Conservation (phyloP, 2,113 vertebrate species). For the Natator depressus region DNA sequence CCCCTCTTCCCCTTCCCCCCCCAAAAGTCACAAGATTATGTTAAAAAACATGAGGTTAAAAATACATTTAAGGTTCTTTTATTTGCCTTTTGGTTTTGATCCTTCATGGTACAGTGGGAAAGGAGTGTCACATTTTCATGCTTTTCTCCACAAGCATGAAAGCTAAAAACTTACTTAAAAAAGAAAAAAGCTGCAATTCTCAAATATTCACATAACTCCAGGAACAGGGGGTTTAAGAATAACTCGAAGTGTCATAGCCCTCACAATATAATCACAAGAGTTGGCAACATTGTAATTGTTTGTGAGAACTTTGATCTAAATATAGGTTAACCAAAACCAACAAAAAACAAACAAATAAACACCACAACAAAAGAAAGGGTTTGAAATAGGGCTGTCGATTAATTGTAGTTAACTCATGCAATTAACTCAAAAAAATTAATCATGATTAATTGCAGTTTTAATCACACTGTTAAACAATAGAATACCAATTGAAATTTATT, state of each 20-base stretch:
- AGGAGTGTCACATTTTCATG: neutral
- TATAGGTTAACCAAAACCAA: conserved; percentile 28
- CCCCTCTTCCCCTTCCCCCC: neutral
- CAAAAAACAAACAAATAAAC: too few relatives aligned
- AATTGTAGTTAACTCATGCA: too few relatives aligned
- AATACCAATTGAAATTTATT: too few relatives aligned
- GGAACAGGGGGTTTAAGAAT: neutral
- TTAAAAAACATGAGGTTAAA: neutral
- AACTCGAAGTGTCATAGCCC: neutral
- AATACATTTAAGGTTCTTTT: neutral
- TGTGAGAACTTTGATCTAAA: conserved; percentile 46
- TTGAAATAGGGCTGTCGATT: neutral
- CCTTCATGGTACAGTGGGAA: neutral
- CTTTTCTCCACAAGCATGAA: neutral
- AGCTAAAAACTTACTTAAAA: neutral
- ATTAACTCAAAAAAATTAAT: too few relatives aligned
- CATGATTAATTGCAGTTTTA: too few relatives aligned
- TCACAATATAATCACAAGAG: conserved; percentile 29
- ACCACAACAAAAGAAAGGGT: neutral
- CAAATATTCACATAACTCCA: neutral
- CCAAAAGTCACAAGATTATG: conserved; percentile 39
- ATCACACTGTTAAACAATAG: too few relatives aligned
- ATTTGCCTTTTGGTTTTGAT: neutral
- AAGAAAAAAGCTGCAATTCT: neutral
- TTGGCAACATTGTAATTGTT: conserved; percentile 27